A percentile compares a stretch with the other conserved stretches of the same genome.
Conservation (phyloP, 2,113 vertebrate genomes). For the Anseranas semipalmata region DNA sequence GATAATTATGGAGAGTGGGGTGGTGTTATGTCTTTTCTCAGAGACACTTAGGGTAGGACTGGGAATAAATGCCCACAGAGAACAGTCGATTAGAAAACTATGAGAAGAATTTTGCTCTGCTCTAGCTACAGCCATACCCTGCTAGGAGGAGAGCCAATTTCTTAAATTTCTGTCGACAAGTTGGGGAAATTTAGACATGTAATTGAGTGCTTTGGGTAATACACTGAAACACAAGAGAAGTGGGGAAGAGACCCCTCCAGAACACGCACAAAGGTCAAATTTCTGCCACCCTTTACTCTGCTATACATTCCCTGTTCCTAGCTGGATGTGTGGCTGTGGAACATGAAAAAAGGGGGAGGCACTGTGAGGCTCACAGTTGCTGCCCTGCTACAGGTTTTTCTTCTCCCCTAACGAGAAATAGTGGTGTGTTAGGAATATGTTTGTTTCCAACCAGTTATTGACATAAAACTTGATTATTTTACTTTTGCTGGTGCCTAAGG, state of each 20-base stretch:
- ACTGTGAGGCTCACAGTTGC: not conserved
- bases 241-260: not conserved
- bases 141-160: slow-evolving; percentile 2
- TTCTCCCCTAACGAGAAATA: slow-evolving; percentile 1
- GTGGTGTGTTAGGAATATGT: not conserved
- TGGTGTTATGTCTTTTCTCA: slow-evolving; percentile 4
- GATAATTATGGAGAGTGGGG: not conserved
- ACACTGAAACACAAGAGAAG: not conserved
- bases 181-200: not conserved
- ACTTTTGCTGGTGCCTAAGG: not conserved
- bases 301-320: not conserved
- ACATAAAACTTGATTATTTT: slow-evolving; percentile 20
- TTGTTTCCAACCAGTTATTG: slow-evolving; percentile 18
- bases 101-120: slow-evolving; percentile 40
- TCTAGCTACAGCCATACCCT: not conserved
- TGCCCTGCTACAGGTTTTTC: not conserved
- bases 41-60: not conserved
- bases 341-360: not conserved
- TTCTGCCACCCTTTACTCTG: not conserved
- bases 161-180: slow-evolving; percentile 16
- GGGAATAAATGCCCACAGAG: not conserved
- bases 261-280: not conserved
- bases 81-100: slow-evolving; percentile 3
- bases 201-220: not conserved
- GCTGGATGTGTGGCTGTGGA: not conserved